These are phyloP conservation scores for Clarias laeviceps DNA, from an alignment of 2,797 vertebrate genomes.

Conservation along the genomic window DNA sequence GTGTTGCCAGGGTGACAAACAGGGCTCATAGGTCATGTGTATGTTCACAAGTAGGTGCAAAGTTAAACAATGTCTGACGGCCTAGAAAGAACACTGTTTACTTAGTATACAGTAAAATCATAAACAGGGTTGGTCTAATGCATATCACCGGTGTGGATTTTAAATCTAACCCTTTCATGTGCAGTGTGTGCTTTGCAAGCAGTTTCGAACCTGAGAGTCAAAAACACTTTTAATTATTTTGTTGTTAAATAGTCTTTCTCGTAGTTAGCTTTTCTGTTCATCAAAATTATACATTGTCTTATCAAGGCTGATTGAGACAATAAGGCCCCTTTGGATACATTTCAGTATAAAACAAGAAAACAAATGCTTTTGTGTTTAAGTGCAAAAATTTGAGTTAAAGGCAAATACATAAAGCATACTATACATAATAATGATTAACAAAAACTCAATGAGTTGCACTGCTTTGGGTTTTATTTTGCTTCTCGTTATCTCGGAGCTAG, in stretches of 20 bases:
- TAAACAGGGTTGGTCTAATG: not conserved
- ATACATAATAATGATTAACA: not conserved
- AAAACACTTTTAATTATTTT: not conserved
- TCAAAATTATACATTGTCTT: not conserved
- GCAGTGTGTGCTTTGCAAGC: not conserved
- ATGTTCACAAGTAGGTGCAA: not conserved
- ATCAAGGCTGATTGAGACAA: too few relatives aligned
- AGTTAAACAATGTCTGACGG: not conserved
- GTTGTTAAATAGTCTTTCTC: not conserved
- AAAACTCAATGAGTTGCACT: not conserved
- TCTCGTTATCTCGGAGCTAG: not conserved
- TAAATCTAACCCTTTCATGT: not conserved
- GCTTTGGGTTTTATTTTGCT: not conserved
- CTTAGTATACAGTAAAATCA: conserved; percentile 5
- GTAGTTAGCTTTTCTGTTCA: not conserved
- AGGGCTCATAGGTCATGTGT: not conserved
- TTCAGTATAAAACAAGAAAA: not conserved
- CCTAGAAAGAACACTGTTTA: not conserved
- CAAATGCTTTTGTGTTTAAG: not conserved
- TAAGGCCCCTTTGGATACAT: not conserved
- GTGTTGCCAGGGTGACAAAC: not conserved
- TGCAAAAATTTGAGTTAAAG: not conserved
- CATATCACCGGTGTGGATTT: not conserved
- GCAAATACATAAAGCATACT: not conserved
- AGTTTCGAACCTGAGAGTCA: not conserved